Evolutionary conservation across 2,888 invertebrate species (phyloP).

Genomic region (Willowsia nigromaculata): DNA sequence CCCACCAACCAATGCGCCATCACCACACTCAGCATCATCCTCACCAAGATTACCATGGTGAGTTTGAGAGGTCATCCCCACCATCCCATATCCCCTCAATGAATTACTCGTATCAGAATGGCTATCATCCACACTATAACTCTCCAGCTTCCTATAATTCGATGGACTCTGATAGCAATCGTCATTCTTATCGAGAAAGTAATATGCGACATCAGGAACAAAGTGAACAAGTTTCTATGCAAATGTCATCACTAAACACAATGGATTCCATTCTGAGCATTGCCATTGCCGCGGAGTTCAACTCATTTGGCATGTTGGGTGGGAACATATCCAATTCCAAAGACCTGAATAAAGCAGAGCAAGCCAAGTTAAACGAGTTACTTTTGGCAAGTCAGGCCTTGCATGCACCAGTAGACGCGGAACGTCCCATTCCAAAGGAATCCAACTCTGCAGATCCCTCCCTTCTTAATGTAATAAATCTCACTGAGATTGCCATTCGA

Average conservation of each 20-base stretch:
- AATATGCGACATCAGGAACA: not conserved
- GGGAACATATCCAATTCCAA: slow-evolving; percentile 79
- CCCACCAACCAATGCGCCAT: not conserved
- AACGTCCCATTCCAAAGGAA: slow-evolving; percentile 80
- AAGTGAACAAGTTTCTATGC: not conserved
- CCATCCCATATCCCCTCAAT: not conserved
- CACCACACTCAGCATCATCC: not conserved
- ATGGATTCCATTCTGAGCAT: slow-evolving; percentile 92
- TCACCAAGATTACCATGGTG: not conserved
- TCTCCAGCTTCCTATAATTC: not conserved
- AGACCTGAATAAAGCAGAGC: slow-evolving; percentile 89
- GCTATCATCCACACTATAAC: not conserved
- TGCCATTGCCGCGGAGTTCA: slow-evolving; percentile 92
- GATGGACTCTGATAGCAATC: not conserved
- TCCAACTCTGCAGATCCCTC: slow-evolving; percentile 80
- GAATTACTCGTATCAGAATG: not conserved
- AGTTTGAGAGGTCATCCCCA: not conserved
- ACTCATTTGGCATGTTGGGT: slow-evolving; percentile 85
- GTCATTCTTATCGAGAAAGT: not conserved
- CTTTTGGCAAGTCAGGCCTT: slow-evolving; percentile 92
- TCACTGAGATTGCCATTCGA: slow-evolving; percentile 95
- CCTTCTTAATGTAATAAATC: slow-evolving; percentile 91
- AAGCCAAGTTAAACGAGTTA: slow-evolving; percentile 90
- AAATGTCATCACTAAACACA: slow-evolving; percentile 80
- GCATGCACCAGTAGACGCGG: slow-evolving; percentile 91